phyloP scores from a whole-genome alignment of 2,797 vertebrate species.

The Schizopygopsis pylzovi region DNA sequence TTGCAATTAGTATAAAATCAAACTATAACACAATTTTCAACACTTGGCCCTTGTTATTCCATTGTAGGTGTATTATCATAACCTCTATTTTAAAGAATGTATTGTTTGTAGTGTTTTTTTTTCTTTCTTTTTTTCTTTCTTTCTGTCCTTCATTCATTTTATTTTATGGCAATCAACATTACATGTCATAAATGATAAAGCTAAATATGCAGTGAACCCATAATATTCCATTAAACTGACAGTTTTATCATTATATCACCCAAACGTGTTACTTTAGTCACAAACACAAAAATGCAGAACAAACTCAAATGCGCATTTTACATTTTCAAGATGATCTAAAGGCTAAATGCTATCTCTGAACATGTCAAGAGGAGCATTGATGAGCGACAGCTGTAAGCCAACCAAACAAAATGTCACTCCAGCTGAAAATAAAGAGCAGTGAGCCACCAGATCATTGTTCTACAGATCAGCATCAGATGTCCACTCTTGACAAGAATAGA shows the following conservation, averaged over 20 bases:
- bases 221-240: not conserved
- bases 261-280: not conserved
- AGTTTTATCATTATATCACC: not conserved
- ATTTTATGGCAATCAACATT: not conserved
- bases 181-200: not conserved
- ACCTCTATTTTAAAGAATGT: not conserved
- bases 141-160: not conserved
- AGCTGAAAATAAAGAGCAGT: slow-evolving; percentile 19
- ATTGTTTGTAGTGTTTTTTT: not conserved
- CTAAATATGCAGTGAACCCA: not conserved
- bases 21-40: not conserved
- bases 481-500: slow-evolving; percentile 36
- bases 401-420: slow-evolving; percentile 2
- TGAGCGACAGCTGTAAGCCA: not conserved
- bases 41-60: not conserved
- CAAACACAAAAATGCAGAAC: not conserved
- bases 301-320: not conserved
- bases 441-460: slow-evolving; percentile 26
- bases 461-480: slow-evolving; percentile 41
- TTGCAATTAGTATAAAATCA: not conserved
- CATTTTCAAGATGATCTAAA: not conserved
- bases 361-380: not conserved
- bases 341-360: not conserved
- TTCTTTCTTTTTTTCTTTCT: not conserved
- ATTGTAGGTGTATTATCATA: not conserved